Evolutionary conservation across 2,888 invertebrate species (phyloP), one percentile per base, ranked within the genome.

Genomic region (Trichopoda pennipes): DNA sequence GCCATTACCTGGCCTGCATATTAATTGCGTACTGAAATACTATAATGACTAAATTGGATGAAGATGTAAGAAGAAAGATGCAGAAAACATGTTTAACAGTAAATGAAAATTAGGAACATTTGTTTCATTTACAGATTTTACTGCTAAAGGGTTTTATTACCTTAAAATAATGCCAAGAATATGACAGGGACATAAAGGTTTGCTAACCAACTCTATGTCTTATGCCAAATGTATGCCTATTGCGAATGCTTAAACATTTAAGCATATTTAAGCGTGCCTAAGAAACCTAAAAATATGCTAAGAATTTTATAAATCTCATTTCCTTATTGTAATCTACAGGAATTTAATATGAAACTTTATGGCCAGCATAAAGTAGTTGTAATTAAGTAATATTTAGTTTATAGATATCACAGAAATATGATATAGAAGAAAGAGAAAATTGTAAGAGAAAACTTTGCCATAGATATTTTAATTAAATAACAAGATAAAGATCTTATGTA

Each of bases 1-100:
- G 75, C 61, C 64, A 81, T 81, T 83, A 84, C 84, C 77, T 82
- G 80, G 66, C 68, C 68, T 80, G 83, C 81, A 83, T 79, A 79
- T 81, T 81, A 80, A 84, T 77, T 82, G 75, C 55, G 55, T 58
- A 53, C 23, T 35, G 32, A 72, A 64, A 56, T 69, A 55, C 14
- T 58, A 58, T 23, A 72, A 80, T 63, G 32, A 63, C 44, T 66
- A 44, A 44, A 53, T 51, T 42, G 9, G 42, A 3, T n/a, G 12
- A 61, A 12, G 7, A n/a, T n/a, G 28, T 28, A 61, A 32, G 19
- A 16, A 14, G 35, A 8, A 35, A 44, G 47, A 23, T 61, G 51
- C 28, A 12, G n/a, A 47, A 53, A 66, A 81, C 68, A 69, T 55
- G 66, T 61, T 70, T 64, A 28, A 58, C 44, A 56, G 51, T 51